phyloP scores from a whole-genome alignment of 2,113 vertebrate genomes.

The Zootoca vivipara region DNA sequence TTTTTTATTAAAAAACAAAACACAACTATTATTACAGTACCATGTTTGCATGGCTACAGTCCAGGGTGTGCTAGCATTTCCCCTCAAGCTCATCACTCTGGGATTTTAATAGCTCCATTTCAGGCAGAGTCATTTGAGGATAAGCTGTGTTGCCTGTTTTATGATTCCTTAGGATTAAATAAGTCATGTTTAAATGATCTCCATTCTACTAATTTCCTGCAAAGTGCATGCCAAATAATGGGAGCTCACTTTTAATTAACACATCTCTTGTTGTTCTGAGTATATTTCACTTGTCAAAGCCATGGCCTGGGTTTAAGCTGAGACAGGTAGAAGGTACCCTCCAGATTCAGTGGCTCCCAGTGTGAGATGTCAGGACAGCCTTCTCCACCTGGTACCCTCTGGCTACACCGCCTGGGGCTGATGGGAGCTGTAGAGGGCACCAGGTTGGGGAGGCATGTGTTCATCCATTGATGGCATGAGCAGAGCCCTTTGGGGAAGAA shows the following conservation, averaged over 20 bases:
- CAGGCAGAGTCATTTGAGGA: background rate
- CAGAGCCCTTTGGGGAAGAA: background rate
- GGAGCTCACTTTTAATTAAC: background rate
- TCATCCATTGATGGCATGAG: background rate
- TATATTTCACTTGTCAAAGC: no score
- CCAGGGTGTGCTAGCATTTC: constrained; percentile 28
- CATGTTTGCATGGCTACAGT: background rate
- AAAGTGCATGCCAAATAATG: background rate
- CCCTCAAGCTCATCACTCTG: background rate
- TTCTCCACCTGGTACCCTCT: no score
- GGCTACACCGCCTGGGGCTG: no score
- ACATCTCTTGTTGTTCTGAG: no score
- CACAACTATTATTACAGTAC: background rate
- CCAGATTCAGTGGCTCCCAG: background rate
- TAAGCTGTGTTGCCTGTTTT: background rate
- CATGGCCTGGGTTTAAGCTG: background rate
- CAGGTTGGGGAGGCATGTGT: background rate
- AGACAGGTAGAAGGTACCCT: background rate
- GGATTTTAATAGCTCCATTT: constrained; percentile 3
- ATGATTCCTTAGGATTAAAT: background rate
- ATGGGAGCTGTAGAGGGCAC: no score
- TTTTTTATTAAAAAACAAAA: background rate
- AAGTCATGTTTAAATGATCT: background rate
- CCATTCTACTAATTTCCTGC: background rate
- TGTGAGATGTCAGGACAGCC: background rate